Evolutionary conservation across 2,888 invertebrate species (phyloP), one percentile per base, ranked within the genome.

Genomic region (Caenorhabditis sp.): DNA sequence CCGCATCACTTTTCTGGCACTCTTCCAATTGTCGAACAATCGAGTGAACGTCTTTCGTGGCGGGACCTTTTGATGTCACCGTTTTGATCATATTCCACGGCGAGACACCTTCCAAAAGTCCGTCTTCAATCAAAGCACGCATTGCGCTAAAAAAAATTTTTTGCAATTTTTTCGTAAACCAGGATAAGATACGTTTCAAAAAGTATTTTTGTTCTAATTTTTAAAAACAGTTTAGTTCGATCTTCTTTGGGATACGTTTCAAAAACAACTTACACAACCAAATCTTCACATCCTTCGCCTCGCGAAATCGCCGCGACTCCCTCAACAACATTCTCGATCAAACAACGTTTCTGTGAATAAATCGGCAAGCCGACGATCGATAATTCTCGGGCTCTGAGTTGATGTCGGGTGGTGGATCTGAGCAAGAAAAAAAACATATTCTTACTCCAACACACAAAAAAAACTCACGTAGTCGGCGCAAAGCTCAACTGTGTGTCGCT

Each of bases 101-200:
- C 23, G 71, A 69, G 31, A 76, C 54, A 90, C 91, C 92, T 43
- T 93, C 92, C 87, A 93, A 93, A 23, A 95, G 90, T 1, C 94
- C 95, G 88, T 95, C 94, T 82, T 93, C 92, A 84, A 95, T 91
- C 67, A 95, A 91, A 3, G 93, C 92, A 83, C 94, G 93, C 43
- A 95, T 89, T 12, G 94, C 93, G 1, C 94, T 94, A 87, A 94
- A 94, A 50, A 95, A 6, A n/a, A 55, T 55, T n/a, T 55, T 5
- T 55, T 23, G 27, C 5, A 55, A 4, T n/a, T 21, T 5, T 55
- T n/a, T n/a, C n/a, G n/a, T n/a, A n/a, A n/a, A n/a, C n/a, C n/a
- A n/a, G n/a, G n/a, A n/a, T n/a, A n/a, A n/a, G n/a, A n/a, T n/a
- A n/a, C n/a, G n/a, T n/a, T n/a, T n/a, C n/a, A n/a, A n/a, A n/a